Conservation (phyloP, 2,113 vertebrate species). For the Pseudopodoces humilis region DNA sequence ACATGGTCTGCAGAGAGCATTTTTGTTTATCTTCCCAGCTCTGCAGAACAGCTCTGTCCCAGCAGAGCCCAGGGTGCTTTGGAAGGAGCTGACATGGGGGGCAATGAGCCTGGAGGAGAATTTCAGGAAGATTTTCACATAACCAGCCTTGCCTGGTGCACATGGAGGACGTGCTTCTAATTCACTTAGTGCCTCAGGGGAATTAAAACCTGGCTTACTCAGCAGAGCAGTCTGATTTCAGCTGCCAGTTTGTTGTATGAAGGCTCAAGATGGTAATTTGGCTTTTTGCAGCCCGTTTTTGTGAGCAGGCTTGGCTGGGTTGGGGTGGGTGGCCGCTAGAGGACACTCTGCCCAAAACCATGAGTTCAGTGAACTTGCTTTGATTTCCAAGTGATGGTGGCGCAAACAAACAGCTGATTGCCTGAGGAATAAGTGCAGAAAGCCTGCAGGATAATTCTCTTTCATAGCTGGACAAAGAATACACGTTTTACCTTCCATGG, state of each 20-base stretch:
- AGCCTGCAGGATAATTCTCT: background rate
- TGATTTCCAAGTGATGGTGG: rapidly evolving
- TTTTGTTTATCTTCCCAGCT: background rate
- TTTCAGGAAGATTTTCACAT: background rate
- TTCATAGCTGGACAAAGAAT: background rate
- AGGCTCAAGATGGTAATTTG: background rate
- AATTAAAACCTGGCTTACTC: background rate
- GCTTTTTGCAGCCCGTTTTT: rapidly evolving
- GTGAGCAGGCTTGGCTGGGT: background rate
- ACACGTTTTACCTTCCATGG: background rate
- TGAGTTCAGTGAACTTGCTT: background rate
- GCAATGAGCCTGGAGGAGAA: background rate
- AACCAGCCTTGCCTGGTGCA: rapidly evolving
- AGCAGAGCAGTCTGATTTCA: background rate
- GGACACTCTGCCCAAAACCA: slow-evolving; percentile 21
- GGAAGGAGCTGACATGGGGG: rapidly evolving
- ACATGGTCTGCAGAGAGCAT: rapidly evolving
- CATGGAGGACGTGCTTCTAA: rapidly evolving
- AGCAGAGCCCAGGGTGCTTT: background rate
- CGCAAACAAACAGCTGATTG: background rate
- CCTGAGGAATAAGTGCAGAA: background rate
- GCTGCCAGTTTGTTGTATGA: rapidly evolving
- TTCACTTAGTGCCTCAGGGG: background rate
- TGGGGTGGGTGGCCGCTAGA: slow-evolving; percentile 28
- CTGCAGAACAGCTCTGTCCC: background rate